These are phyloP conservation scores for Rotaria socialis DNA, from an alignment of 2,888 invertebrate species.

Conservation along the genomic window DNA sequence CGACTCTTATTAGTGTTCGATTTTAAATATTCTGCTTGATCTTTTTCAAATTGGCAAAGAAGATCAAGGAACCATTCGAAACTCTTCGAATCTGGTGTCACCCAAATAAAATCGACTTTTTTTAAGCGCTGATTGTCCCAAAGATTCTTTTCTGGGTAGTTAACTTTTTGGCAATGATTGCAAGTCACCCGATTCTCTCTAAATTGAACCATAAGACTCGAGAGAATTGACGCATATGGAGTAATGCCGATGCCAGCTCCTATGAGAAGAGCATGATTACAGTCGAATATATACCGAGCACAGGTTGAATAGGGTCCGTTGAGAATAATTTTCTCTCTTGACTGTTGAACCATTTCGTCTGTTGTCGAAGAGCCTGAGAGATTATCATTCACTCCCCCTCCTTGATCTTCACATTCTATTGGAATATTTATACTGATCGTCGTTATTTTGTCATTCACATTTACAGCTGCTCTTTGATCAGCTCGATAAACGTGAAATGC, in stretches of 20 bases:
- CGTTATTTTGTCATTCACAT: not conserved
- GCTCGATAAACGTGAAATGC: constrained; percentile 36
- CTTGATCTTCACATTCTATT: too few species aligned
- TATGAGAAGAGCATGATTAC: constrained; percentile 86
- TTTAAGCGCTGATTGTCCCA: not conserved
- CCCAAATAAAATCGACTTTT: constrained; percentile 46
- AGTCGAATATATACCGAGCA: constrained; percentile 85
- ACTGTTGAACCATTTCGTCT: too few species aligned
- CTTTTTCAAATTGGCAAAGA: not conserved
- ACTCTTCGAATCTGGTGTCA: constrained; percentile 38
- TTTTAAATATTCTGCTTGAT: constrained; percentile 28
- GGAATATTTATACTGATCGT: too few species aligned
- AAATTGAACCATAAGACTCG: constrained; percentile 83
- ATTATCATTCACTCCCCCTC: not conserved
- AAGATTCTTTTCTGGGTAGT: constrained; percentile 64
- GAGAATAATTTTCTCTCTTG: constrained; percentile 58
- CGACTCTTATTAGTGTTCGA: not conserved
- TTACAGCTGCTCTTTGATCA: not conserved
- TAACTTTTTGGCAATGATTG: constrained; percentile 73
- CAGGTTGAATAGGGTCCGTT: constrained; percentile 94
- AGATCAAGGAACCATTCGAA: constrained; percentile 46
- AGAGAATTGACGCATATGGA: constrained; percentile 87
- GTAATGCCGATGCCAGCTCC: constrained; percentile 91
- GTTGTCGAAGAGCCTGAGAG: not conserved
- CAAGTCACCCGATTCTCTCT: constrained; percentile 78